Evolutionary conservation across 1,140 invertebrate genomes (phyloP).

Genomic region (Anoplolepis gracilipes): DNA sequence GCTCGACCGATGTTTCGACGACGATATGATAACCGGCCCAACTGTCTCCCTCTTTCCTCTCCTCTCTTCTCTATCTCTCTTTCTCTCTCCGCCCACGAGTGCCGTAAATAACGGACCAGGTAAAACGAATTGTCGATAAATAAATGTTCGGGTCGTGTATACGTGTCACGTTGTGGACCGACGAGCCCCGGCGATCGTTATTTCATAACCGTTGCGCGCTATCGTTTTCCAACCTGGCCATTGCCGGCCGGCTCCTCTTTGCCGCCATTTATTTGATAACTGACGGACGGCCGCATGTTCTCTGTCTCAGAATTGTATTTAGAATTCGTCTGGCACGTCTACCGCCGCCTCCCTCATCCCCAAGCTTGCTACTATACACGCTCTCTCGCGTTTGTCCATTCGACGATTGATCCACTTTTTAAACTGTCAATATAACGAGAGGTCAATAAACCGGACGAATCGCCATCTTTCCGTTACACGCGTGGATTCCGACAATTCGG

Average conservation of each 20-base stretch:
- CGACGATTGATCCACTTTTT: conserved; percentile 56
- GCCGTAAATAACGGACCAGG: conserved; percentile 66
- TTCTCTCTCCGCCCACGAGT: conserved; percentile 46
- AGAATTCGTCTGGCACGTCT: conserved; percentile 54
- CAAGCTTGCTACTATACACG: background rate
- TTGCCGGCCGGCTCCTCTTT: conserved; percentile 50
- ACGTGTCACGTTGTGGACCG: conserved; percentile 60
- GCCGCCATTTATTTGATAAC: conserved; percentile 62
- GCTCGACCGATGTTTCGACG: conserved; percentile 47
- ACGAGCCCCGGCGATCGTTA: conserved; percentile 63
- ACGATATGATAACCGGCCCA: conserved; percentile 60
- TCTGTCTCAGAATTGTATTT: conserved; percentile 67
- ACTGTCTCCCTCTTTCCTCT: background rate
- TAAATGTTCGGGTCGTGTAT: conserved; percentile 66
- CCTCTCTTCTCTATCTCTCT: background rate
- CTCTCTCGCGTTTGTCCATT: conserved; percentile 17
- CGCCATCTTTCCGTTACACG: conserved; percentile 35
- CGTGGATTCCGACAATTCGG: conserved; percentile 21
- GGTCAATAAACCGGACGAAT: conserved; percentile 51
- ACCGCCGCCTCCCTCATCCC: background rate
- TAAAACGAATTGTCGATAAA: conserved; percentile 71
- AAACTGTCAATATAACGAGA: conserved; percentile 53
- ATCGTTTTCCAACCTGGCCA: conserved; percentile 55
- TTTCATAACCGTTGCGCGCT: conserved; percentile 63
- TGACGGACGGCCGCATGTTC: conserved; percentile 56